Conservation (phyloP, 2,113 vertebrate genomes). For the Crypturellus undulatus region DNA sequence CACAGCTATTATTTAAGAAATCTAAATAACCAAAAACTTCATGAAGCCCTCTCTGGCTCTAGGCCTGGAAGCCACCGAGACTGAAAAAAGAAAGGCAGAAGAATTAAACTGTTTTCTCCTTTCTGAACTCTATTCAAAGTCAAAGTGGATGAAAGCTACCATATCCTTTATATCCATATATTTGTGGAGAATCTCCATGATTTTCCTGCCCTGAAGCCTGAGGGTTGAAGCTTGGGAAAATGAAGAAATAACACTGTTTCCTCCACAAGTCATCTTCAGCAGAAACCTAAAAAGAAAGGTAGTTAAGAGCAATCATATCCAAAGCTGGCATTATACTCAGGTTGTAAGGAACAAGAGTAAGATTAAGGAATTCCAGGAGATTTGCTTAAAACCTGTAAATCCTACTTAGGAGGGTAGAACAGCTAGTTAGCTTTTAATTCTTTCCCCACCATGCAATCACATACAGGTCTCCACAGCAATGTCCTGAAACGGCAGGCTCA, state of each 20-base stretch:
- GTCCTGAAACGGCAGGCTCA: neutral
- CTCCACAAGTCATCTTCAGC: neutral
- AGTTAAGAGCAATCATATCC: neutral
- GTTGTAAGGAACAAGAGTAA: constrained; percentile 22
- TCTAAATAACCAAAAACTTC: neutral
- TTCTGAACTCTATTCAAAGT: neutral
- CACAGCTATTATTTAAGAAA: neutral
- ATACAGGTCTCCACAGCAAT: neutral
- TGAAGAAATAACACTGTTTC: neutral
- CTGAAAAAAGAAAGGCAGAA: neutral
- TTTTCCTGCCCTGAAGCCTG: neutral
- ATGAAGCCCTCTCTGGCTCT: neutral
- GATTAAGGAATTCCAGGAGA: constrained; percentile 70
- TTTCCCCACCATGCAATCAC: neutral
- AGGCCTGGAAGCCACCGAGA: neutral
- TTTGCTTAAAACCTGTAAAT: constrained; percentile 66
- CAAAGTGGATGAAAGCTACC: neutral
- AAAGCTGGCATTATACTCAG: neutral
- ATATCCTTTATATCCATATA: neutral
- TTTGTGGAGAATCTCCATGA: neutral
- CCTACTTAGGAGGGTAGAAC: constrained; percentile 53
- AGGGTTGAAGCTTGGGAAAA: neutral
- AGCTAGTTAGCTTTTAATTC: constrained; percentile 65
- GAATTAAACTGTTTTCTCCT: neutral
- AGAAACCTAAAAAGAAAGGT: neutral